Evolutionary conservation across 2,797 vertebrate species (phyloP), one percentile per base, ranked within the genome.

Genomic region (Aulostomus chinensis): DNA sequence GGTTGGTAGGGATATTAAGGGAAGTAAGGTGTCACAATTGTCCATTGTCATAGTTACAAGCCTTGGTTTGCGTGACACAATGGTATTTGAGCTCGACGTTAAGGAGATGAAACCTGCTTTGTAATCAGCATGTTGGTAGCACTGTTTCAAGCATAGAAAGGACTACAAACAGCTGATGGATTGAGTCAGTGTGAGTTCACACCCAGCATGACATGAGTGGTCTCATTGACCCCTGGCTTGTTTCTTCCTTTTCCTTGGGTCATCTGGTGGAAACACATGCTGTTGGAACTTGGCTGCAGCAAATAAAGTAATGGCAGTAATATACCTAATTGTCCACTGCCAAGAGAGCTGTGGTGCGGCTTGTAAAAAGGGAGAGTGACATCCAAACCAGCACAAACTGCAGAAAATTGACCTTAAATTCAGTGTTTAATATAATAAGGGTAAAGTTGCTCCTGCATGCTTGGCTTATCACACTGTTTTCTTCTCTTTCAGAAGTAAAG

Each of bases 31-130:
- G 62, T 26, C 46, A 40, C 41, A 20, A 56, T 56, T 70, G 26
- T 37, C 34, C 18, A 51, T 49, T 62, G 74, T 68, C 67, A 79
- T 78, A 64, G 78, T 71, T 66, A 83, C 78, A 52, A 55, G 35
- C 16, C 17, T 22, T 8, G 37, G 50, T 67, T 36, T 73, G 40
- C 51, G 40, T 38, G 66, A 55, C 39, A 55, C 55, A 53, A 36
- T 49, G 31, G 30, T 58, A 54, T 25, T 68, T 59, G 45, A 73
- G 34, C 59, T 45, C 24, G n/a, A 1, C 4, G 32, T 15, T 51
- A 2, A 10, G 4, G 13, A 9, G 12, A 24, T 28, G 30, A 10
- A 50, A 46, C n/a, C 46, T 35, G 11, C 24, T 37, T 22, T 41
- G 29, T 41, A 24, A 39, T 60, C 36, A 40, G 31, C 16, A 16